A percentile compares a stretch with the other conserved stretches of the same genome.
Conservation (phyloP, 2,797 vertebrate species). For the Acridotheres tristis region DNA sequence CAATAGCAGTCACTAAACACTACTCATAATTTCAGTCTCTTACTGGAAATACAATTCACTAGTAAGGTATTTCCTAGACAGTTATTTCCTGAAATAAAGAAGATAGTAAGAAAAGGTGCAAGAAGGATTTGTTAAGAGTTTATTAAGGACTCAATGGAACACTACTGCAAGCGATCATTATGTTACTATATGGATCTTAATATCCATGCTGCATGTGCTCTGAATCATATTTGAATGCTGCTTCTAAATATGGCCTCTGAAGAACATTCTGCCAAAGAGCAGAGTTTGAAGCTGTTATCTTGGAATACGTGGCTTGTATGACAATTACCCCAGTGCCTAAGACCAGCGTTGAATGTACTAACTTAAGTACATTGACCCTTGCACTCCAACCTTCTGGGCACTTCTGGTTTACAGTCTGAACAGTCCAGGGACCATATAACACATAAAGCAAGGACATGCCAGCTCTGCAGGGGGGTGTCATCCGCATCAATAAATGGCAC, state of each 20-base stretch:
- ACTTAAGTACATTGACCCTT: constrained; percentile 46
- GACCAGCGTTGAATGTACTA: background rate
- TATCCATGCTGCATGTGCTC: background rate
- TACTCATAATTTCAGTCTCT: background rate
- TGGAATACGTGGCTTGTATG: constrained; percentile 19
- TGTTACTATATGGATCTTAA: background rate
- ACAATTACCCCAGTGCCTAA: background rate
- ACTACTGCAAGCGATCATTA: background rate
- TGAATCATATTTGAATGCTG: background rate
- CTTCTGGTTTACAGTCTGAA: constrained; percentile 35
- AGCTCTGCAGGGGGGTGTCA: background rate
- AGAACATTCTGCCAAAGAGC: background rate
- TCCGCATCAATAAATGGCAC: background rate
- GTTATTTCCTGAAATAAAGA: background rate
- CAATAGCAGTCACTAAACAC: background rate
- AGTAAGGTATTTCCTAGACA: background rate
- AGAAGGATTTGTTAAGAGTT: background rate
- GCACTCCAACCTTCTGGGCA: constrained; percentile 20
- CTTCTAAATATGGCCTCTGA: background rate
- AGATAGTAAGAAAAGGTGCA: background rate
- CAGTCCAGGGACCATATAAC: background rate
- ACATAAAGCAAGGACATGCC: background rate
- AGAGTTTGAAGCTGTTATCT: background rate
- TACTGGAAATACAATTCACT: background rate
- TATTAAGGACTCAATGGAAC: background rate